Conservation (phyloP, 2,888 invertebrate species). For the Lasiommata megera region DNA sequence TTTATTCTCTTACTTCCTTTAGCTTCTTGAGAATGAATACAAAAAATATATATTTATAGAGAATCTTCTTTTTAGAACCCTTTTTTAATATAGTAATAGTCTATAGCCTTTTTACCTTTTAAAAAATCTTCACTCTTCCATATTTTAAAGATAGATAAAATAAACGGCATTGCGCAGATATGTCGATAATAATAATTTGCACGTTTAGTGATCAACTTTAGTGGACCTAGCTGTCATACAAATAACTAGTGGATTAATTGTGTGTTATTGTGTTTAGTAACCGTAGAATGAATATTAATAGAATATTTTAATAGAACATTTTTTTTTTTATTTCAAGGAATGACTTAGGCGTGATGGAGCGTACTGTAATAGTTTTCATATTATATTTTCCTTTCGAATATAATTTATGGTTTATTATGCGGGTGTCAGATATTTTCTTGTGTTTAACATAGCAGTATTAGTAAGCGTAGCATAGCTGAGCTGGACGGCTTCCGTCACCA, state of each 20-base stretch:
- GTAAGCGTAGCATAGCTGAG: conserved; percentile 22
- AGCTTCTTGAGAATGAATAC: conserved; percentile 38
- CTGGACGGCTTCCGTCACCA: conserved; percentile 36
- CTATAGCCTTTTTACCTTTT: conserved; percentile 47
- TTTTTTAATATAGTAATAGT: conserved; percentile 36
- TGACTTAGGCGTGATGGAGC: conserved; percentile 68
- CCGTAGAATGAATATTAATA: conserved; percentile 45
- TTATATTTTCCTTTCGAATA: conserved; percentile 33
- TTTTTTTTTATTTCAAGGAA: conserved; percentile 61
- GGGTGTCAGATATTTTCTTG: conserved; percentile 34
- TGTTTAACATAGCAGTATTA: conserved; percentile 28
- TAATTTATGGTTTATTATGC: conserved; percentile 39
- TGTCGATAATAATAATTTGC: conserved; percentile 61
- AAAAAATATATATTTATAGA: conserved; percentile 7
- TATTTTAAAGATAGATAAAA: conserved; percentile 58
- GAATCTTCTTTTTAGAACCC: conserved; percentile 41
- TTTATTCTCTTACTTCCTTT: conserved; percentile 29
- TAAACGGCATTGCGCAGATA: conserved; percentile 43
- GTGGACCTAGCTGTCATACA: conserved; percentile 56
- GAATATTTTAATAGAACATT: conserved; percentile 37
- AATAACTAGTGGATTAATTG: conserved; percentile 55
- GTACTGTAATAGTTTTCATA: conserved; percentile 51
- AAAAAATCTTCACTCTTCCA: conserved; percentile 77
- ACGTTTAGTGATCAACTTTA: conserved; percentile 64
- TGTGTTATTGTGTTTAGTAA: conserved; percentile 66